Conservation (phyloP, 2,797 vertebrate genomes). For the Pelobates cultripes region DNA sequence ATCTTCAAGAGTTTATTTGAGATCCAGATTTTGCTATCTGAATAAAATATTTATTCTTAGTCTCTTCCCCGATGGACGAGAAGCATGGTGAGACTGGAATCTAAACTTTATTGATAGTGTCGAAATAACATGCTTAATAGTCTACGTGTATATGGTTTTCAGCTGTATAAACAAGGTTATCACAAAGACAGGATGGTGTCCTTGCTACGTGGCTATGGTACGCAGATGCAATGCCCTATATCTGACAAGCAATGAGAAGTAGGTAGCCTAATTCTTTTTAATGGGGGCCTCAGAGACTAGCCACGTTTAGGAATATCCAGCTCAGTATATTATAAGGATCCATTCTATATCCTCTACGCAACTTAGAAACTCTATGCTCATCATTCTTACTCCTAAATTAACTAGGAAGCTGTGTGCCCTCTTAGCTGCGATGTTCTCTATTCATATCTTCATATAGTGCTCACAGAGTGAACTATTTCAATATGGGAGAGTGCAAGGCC, state of each 20-base stretch:
- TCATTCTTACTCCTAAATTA: conserved; percentile 46
- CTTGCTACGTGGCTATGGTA: conserved; percentile 48
- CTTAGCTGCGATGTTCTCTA: conserved; percentile 44
- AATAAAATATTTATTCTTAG: conserved; percentile 56
- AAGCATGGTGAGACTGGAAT: conserved; percentile 56
- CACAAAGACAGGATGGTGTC: conserved; percentile 50
- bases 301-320: conserved; percentile 38
- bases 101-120: conserved; percentile 18
- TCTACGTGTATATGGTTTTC: conserved; percentile 31
- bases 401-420: conserved; percentile 47
- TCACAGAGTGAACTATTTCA: conserved; percentile 34
- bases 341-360: conserved; percentile 19
- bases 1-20: conserved; percentile 75
- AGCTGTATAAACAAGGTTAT: conserved; percentile 55
- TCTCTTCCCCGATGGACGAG: conserved; percentile 57
- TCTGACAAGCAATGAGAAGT: conserved; percentile 59
- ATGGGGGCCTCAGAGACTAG: conserved; percentile 62
- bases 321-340: conserved; percentile 30
- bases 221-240: conserved; percentile 50
- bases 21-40: conserved; percentile 66
- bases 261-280: conserved; percentile 59
- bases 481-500: conserved; percentile 18
- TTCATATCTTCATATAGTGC: conserved; percentile 50
- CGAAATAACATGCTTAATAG: conserved; percentile 35
- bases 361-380: conserved; percentile 23